Base-by-base conservation (phyloP, 2,113 vertebrate genomes). In the Etia nguti region DNA sequence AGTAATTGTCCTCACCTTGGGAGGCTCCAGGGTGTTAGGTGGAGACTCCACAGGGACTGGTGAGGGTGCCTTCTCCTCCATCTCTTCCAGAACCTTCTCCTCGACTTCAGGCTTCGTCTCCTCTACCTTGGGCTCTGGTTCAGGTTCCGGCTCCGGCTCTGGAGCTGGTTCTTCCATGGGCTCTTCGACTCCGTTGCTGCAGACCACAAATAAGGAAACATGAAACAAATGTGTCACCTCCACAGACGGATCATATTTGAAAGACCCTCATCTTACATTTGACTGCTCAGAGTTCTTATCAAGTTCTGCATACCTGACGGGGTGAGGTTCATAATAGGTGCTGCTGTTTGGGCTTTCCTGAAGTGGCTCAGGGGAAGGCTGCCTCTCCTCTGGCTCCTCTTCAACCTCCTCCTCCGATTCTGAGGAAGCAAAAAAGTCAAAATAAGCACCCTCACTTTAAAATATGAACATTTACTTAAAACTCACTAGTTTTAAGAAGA, bases 391-490 rank as follows among this genome's bases (percentile, higher is more conserved):
- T 87, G 96, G 95, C 79, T 98, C 98, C 87, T 99, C 98, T 92
- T 98, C 98, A 77, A 98, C 98, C 92, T 99, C 98, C 90, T 99
- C 98, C 91, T 99, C 98, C 36, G 98, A 99, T 91, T 99, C 98
- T 99, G 88, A 89, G 8, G 81, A 15, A 56, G 4, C 10, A 3
- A 83, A 65, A 62, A 1, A 12, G 87, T 20, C 34, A 7, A 29
- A 80, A 84, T 11, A 0, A 73, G 4, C 22, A 79, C 1, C 10
- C 11, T n/a, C 9, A 43, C 15, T 26, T 41, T 62, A 43, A 46
- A 43, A 79, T 22, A 68, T 38, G 31, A 73, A 73, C 3, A 59
- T n/a, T 0, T 52, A 36, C 8, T 41, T 50, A 77, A 50, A 22
- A 31, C 24, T 77, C 22, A 15, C 3, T 43, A 43, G 4, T 24